These are phyloP conservation scores for Blastobasis adustella DNA, from an alignment of 2,888 invertebrate genomes.

Conservation along the genomic window DNA sequence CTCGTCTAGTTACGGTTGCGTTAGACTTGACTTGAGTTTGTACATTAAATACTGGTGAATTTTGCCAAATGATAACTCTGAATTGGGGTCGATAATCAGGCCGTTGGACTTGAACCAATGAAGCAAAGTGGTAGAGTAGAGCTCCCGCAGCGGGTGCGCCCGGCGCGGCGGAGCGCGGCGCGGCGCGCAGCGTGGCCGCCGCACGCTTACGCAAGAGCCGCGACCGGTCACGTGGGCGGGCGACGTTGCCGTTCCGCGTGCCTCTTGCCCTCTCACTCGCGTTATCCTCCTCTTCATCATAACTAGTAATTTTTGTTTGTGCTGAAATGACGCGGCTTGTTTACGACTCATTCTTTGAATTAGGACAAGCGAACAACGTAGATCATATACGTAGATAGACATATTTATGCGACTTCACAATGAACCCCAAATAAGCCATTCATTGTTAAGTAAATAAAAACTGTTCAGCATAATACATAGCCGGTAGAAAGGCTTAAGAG, in stretches of 20 bases:
- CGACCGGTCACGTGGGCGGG: conserved; percentile 64
- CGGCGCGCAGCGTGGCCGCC: conserved; percentile 36
- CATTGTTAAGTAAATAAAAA: neutral
- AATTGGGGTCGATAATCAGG: too few species aligned
- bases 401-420: neutral
- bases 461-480: too few species aligned
- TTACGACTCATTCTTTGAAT: conserved; percentile 59
- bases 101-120: too few species aligned
- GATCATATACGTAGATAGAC: neutral
- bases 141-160: conserved; percentile 31
- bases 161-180: conserved; percentile 2
- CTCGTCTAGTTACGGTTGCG: too few species aligned
- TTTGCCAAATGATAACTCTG: too few species aligned
- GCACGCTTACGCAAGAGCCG: conserved; percentile 70
- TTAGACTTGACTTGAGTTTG: too few species aligned
- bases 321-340: conserved; percentile 63
- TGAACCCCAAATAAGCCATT: too few species aligned
- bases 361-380: conserved; percentile 37
- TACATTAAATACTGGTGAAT: too few species aligned
- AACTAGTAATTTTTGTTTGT: conserved; percentile 64
- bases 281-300: conserved; percentile 47
- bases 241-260: conserved; percentile 60
- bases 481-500: too few species aligned
- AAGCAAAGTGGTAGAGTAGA: conserved; percentile 11
- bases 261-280: conserved; percentile 46